Percentiles rank a stretch among this genome's conserved stretches.
These are phyloP conservation scores for Fragum fragum DNA, from an alignment of 2,888 invertebrate species.

Conservation along the genomic window DNA sequence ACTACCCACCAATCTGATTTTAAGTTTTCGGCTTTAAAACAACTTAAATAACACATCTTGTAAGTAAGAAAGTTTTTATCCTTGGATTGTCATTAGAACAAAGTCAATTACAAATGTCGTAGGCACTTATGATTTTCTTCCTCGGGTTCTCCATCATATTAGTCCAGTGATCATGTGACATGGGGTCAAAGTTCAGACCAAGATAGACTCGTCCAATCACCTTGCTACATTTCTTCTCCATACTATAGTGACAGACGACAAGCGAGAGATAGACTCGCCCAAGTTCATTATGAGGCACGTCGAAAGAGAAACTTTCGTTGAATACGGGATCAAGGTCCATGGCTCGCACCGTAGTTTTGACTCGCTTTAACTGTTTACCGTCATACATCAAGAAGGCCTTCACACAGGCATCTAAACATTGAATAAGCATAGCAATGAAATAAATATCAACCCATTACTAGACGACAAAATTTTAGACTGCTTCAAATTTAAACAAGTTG, in stretches of 20 bases:
- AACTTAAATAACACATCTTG: too few species aligned
- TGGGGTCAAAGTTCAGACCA: slow-evolving; percentile 76
- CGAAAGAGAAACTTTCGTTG: slow-evolving; percentile 81
- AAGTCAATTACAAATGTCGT: slow-evolving; percentile 62
- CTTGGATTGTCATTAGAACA: too few species aligned
- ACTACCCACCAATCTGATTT: too few species aligned
- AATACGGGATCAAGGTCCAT: slow-evolving; percentile 77
- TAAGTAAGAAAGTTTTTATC: too few species aligned
- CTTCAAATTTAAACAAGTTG: too few species aligned
- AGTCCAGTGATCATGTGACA: slow-evolving; percentile 77
- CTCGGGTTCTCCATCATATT: slow-evolving; percentile 81
- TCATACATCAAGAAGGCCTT: slow-evolving; percentile 80
- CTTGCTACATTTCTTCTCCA: slow-evolving; percentile 64
- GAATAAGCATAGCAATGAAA: too few species aligned
- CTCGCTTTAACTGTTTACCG: slow-evolving; percentile 79
- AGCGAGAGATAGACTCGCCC: slow-evolving; percentile 79
- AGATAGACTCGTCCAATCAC: slow-evolving; percentile 79
- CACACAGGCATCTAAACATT: slow-evolving; percentile 75
- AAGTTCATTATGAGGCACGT: slow-evolving; percentile 78
- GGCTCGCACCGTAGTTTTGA: slow-evolving; percentile 73
- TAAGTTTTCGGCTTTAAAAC: too few species aligned
- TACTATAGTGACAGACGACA: slow-evolving; percentile 73
- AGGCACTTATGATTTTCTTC: slow-evolving; percentile 79
- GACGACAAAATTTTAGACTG: too few species aligned
- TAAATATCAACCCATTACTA: too few species aligned